Evolutionary conservation across 2,113 vertebrate genomes (phyloP), one percentile per base, ranked within the genome.

Genomic region (Aramus guarauna): DNA sequence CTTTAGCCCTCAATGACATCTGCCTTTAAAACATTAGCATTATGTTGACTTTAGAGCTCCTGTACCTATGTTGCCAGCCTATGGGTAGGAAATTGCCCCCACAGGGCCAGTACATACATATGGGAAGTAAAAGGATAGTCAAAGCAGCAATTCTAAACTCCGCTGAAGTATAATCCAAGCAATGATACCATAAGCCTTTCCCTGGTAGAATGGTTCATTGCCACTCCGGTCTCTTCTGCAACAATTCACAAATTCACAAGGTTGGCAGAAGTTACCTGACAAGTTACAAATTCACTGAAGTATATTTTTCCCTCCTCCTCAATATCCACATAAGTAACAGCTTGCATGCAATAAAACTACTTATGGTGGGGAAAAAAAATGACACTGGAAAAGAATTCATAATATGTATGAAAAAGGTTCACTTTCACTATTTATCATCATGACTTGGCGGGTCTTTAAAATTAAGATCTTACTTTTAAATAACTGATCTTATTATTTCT

Each of bases 401-500:
- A 90, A 69, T 3, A 73, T 5, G 32, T 27, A 11, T 9, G 27
- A 13, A 12, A 79, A 88, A 21, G 5, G 20, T 30, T 72, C 64
- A 72, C 62, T 79, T 85, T n/a, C 45, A 36, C 75, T 69, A 5
- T 39, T 90, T 75, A 45, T 52, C 67, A 92, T 21, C 12, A 6
- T 18, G 29, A 76, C 17, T 47, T 76, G 59, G 55, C 62, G 79
- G n/a, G 53, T 64, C 71, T 90, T 91, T 88, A 91, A 88, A 82
- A 85, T 72, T 52, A 79, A 80, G 59, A 92, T 37, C 59, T 83
- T 62, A 34, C 23, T 80, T 50, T 85, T 83, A 88, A 93, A 88
- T 48, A 93, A 88, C 10, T 63, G 75, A 88, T 96, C 85, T 90
- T 72, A 71, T 96, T 84, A 79, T 66, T 96, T 85, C 71, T 71